phyloP scores from a whole-genome alignment of 1,140 invertebrate species.

The Pararge aegeria region DNA sequence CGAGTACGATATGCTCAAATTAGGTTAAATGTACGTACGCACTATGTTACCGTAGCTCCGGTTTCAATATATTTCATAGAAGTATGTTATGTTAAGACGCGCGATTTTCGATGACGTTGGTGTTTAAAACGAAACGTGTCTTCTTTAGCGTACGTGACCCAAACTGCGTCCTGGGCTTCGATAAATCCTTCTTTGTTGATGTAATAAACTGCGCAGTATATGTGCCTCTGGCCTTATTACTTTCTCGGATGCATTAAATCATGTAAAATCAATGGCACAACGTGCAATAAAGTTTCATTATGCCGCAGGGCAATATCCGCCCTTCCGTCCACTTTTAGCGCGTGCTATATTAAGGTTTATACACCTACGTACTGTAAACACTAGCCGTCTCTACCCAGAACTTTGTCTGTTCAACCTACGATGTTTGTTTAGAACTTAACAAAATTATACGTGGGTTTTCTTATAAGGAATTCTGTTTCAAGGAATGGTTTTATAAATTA shows the following conservation, averaged over 20 bases:
- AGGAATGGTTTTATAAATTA: no score
- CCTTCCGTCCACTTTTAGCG: constrained; percentile 41
- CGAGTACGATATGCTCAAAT: constrained; percentile 1
- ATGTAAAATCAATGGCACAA: constrained; percentile 10
- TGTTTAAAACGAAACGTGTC: constrained; percentile 31
- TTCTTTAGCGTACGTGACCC: constrained; percentile 33
- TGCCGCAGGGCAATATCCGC: constrained; percentile 51
- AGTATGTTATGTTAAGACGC: constrained; percentile 8
- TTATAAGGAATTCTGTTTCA: no score
- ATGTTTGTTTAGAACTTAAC: no score
- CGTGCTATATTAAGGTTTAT: neutral
- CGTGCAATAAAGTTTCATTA: constrained; percentile 25
- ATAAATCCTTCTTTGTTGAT: constrained; percentile 35
- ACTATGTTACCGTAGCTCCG: neutral
- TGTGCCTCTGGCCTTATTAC: constrained; percentile 3
- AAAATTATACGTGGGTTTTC: no score
- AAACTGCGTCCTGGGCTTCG: constrained; percentile 23
- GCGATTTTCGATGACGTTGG: constrained; percentile 19
- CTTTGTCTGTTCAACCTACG: no score
- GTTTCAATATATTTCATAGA: constrained; percentile 5
- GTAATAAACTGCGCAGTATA: constrained; percentile 28
- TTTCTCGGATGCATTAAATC: constrained; percentile 9
- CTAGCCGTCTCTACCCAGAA: neutral
- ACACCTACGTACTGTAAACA: neutral
- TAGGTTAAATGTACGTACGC: constrained; percentile 1